A percentile compares a stretch with the other conserved stretches of the same genome.
Conservation (phyloP, 1,140 invertebrate genomes). For the Artemia franciscana region DNA sequence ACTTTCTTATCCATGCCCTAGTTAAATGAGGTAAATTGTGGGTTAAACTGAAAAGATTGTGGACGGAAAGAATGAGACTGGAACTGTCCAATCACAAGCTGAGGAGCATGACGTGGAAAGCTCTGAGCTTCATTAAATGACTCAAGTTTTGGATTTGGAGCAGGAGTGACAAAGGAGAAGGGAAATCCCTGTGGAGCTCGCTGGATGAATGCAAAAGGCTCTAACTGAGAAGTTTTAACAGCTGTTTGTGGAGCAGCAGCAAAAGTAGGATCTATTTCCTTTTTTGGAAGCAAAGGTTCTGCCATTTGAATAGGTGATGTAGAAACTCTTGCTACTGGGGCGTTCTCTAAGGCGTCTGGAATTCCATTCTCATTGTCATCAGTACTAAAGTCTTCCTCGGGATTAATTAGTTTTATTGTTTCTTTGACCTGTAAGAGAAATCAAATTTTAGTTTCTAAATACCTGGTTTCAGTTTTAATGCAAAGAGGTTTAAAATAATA, state of each 20-base stretch:
- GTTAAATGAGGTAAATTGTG: too few species aligned
- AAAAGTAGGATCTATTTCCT: too few species aligned
- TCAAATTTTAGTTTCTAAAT: too few species aligned
- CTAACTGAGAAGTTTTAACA: neutral
- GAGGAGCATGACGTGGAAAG: too few species aligned
- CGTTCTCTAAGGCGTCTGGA: neutral
- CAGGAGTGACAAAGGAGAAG: neutral
- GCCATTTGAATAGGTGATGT: neutral
- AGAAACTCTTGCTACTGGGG: neutral
- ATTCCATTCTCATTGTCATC: neutral
- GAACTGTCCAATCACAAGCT: too few species aligned
- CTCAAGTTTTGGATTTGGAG: neutral
- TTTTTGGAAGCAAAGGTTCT: neutral
- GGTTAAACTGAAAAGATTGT: neutral
- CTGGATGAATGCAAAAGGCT: neutral
- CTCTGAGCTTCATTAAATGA: too few species aligned
- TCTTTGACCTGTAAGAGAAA: neutral
- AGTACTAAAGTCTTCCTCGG: neutral
- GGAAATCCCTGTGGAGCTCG: neutral
- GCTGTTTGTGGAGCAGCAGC: too few species aligned
- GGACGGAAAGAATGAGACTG: neutral
- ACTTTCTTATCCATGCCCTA: too few species aligned
- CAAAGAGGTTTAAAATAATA: too few species aligned
- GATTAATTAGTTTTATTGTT: neutral
- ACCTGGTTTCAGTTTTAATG: too few species aligned